phyloP scores from a whole-genome alignment of 2,888 invertebrate species.

The Philhelius pedissequus region DNA sequence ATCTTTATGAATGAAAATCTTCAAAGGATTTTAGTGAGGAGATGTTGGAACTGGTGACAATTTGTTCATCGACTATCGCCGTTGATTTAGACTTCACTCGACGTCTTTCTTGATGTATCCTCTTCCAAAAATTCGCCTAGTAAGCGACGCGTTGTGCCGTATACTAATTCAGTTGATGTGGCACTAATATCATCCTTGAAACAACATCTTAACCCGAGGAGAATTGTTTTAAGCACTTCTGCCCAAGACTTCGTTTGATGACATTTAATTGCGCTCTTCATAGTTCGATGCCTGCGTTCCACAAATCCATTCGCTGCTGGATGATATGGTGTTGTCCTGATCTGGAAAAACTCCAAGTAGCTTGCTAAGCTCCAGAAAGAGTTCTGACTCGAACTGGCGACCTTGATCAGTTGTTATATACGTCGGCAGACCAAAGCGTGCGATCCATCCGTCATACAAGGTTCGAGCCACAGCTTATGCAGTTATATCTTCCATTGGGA shows the following conservation, averaged over 20 bases:
- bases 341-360: constrained; percentile 64
- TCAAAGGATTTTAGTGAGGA: not conserved
- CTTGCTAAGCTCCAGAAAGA: constrained; percentile 70
- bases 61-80: not conserved
- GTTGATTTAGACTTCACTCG: not conserved
- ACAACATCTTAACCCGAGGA: not conserved
- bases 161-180: not conserved
- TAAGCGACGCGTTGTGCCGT: not conserved
- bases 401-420: constrained; percentile 55
- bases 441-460: constrained; percentile 34
- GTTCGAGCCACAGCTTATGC: no score
- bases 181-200: not conserved
- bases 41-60: not conserved
- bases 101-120: not conserved
- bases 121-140: not conserved
- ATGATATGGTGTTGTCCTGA: constrained; percentile 73
- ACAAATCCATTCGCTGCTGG: constrained; percentile 76
- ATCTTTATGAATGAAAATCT: not conserved
- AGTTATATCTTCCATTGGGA: no score
- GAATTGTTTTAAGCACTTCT: not conserved
- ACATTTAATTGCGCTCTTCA: not conserved
- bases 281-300: constrained; percentile 75
- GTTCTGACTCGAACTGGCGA: constrained; percentile 46
- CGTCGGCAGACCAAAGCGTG: constrained; percentile 44
- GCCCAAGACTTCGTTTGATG: not conserved